Evolutionary conservation across 2,797 vertebrate genomes (phyloP), one percentile per base, ranked within the genome.

Genomic region (Cyclopterus lumpus): DNA sequence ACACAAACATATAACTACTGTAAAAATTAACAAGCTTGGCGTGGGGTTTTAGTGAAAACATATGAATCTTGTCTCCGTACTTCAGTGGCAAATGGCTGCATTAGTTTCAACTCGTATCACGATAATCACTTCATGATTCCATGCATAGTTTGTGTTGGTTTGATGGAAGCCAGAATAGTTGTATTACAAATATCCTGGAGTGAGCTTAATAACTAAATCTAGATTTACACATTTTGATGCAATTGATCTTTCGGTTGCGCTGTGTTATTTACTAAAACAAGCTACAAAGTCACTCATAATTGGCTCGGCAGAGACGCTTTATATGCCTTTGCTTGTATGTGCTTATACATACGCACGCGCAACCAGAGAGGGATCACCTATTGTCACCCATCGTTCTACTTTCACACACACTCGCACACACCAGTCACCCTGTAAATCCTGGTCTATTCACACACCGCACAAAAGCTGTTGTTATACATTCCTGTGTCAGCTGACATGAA

Each of bases 391-490:
- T 89, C 81, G 78, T 20, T 74, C 7, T 8, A 3, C 28, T 36
- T 49, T 40, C 57, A 66, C 46, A 58, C 30, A 59, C 55, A 42
- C 44, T 63, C 57, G 57, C 49, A 61, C 53, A 76, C 65, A 53
- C 32, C 22, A 42, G 40, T 40, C 28, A 15, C 15, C 18, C 32
- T 30, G 65, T 44, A 8, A 42, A 38, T 63, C 65, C 42, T n/a
- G 16, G 8, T 86, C 82, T 92, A 88, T 89, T 89, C 67, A 81
- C 55, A 81, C 55, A 67, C 77, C 42, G 5, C 77, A 83, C 82
- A 86, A 84, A 82, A 71, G 67, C 73, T 68, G 78, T 75, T 84
- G 75, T 85, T 82, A 22, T 66, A 84, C 75, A 86, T 87, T 81
- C 59, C 77, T 46, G n/a, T n/a, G 70, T 89, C 86, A 84, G 83